Evolutionary conservation across 2,797 vertebrate species (phyloP).

Genomic region (Apodemus agrarius): DNA sequence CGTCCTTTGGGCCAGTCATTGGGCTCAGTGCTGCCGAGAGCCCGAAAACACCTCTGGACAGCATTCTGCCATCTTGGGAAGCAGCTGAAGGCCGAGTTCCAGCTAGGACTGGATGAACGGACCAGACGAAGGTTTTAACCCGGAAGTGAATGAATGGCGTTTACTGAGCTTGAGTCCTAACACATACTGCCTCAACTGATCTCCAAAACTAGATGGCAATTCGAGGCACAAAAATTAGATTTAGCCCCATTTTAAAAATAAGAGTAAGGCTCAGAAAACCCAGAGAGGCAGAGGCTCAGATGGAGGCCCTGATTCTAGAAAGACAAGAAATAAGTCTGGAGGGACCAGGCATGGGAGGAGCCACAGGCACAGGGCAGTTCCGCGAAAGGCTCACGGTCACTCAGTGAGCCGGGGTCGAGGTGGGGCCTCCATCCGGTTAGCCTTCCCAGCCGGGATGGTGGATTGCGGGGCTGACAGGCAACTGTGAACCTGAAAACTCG

Average conservation of each 20-base stretch:
- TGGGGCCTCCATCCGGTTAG: accelerated
- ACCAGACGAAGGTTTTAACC: background rate
- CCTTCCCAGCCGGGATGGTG: background rate
- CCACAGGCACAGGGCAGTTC: too few species aligned
- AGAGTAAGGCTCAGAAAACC: background rate
- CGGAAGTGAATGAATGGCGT: background rate
- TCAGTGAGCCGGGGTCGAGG: accelerated
- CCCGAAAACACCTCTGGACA: background rate
- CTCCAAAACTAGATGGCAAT: background rate
- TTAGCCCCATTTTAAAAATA: background rate
- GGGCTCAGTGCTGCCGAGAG: background rate
- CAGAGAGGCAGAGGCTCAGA: background rate
- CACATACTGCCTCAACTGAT: background rate
- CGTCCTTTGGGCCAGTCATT: background rate
- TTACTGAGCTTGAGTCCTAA: background rate
- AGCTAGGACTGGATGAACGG: background rate
- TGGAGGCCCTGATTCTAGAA: background rate
- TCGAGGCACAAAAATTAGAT: background rate
- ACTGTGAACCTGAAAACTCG: background rate
- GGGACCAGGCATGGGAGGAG: background rate
- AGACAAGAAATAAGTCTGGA: background rate
- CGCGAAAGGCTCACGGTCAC: background rate
- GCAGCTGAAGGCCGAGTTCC: background rate
- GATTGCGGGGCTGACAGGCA: background rate
- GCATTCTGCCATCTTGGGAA: background rate